Conservation (phyloP, 2,797 vertebrate species). For the Merluccius polli region DNA sequence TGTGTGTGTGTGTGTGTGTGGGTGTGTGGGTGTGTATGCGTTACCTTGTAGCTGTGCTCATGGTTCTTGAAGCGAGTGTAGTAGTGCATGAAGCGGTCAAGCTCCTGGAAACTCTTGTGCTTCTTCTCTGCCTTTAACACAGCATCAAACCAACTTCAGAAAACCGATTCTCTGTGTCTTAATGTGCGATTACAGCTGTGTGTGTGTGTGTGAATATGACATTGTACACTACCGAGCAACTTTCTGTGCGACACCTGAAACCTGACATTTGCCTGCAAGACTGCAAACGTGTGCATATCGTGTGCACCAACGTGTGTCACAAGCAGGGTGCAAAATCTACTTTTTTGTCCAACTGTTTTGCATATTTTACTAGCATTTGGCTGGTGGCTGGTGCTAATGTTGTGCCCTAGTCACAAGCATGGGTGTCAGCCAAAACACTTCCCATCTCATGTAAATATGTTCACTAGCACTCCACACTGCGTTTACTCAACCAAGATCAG, state of each 20-base stretch:
- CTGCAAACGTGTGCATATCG: neutral
- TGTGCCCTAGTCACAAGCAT: too few relatives aligned
- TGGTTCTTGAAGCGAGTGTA: constrained; percentile 99
- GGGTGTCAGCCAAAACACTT: neutral
- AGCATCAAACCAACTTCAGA: neutral
- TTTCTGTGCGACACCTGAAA: neutral
- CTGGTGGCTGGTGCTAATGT: too few relatives aligned
- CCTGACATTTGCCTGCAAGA: neutral
- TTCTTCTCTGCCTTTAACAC: constrained; percentile 92
- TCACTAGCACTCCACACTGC: neutral
- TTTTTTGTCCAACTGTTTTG: too few relatives aligned
- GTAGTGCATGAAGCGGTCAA: constrained; percentile 99
- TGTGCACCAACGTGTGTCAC: neutral
- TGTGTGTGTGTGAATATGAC: neutral
- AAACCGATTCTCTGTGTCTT: neutral
- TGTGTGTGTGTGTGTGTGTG: too few relatives aligned
- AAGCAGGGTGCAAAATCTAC: too few relatives aligned
- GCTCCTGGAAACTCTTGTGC: constrained; percentile 97
- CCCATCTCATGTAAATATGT: neutral
- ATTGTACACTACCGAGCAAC: neutral
- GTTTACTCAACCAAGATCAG: neutral
- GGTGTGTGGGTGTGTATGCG: too few relatives aligned
- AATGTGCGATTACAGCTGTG: neutral
- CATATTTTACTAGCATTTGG: too few relatives aligned
- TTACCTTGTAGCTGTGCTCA: too few relatives aligned